Conservation (phyloP, 1,140 invertebrate species). For the Drosophila kikkawai region DNA sequence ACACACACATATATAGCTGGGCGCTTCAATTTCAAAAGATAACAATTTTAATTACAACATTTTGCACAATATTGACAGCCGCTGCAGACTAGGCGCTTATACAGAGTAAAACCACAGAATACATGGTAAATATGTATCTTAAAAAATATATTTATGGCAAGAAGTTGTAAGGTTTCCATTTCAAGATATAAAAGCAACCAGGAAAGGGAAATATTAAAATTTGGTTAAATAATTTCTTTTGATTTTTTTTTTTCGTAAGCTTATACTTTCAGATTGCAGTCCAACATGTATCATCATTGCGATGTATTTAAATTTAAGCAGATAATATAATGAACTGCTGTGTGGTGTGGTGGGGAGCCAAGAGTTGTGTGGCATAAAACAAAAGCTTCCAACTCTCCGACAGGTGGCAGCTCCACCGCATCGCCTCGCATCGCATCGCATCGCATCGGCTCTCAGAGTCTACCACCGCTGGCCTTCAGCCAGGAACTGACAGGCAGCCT, state of each 20-base stretch:
- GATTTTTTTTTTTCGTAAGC: not conserved
- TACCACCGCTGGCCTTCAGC: conserved; percentile 36
- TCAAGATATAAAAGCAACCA: too few relatives aligned
- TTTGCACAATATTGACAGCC: conserved; percentile 53
- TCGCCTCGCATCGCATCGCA: conserved; percentile 8
- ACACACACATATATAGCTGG: conserved; percentile 13
- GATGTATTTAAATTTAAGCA: conserved; percentile 32
- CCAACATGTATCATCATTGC: not conserved
- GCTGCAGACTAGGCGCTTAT: conserved; percentile 28
- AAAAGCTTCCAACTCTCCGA: conserved; percentile 36
- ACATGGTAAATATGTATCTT: not conserved
- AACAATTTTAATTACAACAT: conserved; percentile 74
- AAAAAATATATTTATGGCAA: too few relatives aligned
- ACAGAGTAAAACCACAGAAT: conserved; percentile 3
- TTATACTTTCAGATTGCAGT: not conserved
- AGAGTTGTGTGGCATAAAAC: conserved; percentile 28
- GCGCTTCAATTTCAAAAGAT: conserved; percentile 59
- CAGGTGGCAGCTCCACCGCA: conserved; percentile 46
- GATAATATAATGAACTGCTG: conserved; percentile 33
- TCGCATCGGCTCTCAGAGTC: conserved; percentile 22
- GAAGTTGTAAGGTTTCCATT: not conserved
- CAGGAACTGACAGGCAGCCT: conserved; percentile 47
- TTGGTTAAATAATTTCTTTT: not conserved
- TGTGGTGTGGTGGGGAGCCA: not conserved
- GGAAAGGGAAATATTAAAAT: not conserved